These are phyloP conservation scores for Pseudonaja textilis DNA, from an alignment of 2,113 vertebrate species.

Conservation along the genomic window DNA sequence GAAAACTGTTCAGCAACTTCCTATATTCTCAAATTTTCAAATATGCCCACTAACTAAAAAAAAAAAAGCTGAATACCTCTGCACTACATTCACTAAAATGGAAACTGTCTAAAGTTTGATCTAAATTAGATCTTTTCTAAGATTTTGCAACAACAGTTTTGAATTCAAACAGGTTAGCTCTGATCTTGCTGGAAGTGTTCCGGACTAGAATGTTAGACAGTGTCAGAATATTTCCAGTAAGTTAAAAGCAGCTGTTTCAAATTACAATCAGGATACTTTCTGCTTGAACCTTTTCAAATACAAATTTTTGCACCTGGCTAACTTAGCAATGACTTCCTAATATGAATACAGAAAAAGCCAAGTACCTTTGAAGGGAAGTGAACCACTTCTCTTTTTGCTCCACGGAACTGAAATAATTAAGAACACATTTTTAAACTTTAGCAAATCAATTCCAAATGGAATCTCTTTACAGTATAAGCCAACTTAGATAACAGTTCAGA, in stretches of 20 bases:
- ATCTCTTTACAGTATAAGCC: background rate
- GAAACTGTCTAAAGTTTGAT: background rate
- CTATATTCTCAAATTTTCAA: background rate
- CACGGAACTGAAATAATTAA: conserved; percentile 75
- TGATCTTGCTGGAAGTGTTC: background rate
- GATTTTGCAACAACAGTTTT: background rate
- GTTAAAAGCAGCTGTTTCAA: background rate
- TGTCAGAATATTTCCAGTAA: background rate
- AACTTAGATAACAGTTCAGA: background rate
- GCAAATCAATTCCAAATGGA: background rate
- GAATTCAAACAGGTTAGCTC: background rate
- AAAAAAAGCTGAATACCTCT: background rate
- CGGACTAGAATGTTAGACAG: background rate
- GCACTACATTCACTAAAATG: background rate
- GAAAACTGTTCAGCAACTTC: background rate
- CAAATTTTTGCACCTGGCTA: background rate
- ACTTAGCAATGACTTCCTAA: background rate
- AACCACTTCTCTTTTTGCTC: conserved; percentile 91
- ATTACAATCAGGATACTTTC: background rate
- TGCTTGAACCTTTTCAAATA: background rate
- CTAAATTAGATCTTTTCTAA: background rate
- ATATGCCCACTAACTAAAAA: background rate
- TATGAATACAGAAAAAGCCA: conserved; percentile 24
- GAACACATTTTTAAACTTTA: conserved; percentile 35
- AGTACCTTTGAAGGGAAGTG: conserved; percentile 86